These are phyloP conservation scores for Galagoides demidoff DNA, from an alignment of 2,797 vertebrate species.

Conservation along the genomic window DNA sequence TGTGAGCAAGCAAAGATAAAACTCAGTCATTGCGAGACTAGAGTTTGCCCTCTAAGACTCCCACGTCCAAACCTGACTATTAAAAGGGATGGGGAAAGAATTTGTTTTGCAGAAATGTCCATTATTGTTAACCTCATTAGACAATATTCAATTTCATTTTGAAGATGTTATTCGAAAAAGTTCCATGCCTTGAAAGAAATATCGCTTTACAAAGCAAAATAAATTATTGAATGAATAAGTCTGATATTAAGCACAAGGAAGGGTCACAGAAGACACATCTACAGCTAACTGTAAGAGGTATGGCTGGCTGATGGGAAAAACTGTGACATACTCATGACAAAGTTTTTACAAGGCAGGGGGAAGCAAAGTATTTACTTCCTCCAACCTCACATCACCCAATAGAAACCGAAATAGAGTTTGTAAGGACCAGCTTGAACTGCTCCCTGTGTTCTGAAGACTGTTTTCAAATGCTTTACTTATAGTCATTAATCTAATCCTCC, in stretches of 20 bases:
- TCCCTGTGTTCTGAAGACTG: background rate
- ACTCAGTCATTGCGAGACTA: background rate
- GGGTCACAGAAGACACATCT: background rate
- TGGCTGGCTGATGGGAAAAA: background rate
- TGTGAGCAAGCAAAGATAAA: background rate
- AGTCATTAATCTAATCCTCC: constrained; percentile 1
- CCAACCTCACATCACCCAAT: background rate
- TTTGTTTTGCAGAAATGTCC: constrained; percentile 17
- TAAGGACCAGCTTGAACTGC: background rate
- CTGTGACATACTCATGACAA: background rate
- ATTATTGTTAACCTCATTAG: background rate
- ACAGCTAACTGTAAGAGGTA: background rate
- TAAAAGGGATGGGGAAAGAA: background rate
- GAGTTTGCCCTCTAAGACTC: background rate
- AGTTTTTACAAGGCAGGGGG: background rate
- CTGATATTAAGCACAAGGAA: background rate
- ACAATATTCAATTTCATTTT: constrained; percentile 19
- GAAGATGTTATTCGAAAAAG: background rate
- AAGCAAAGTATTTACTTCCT: background rate
- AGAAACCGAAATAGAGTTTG: background rate
- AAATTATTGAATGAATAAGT: background rate
- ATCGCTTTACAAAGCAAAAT: constrained; percentile 2
- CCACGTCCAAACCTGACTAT: background rate
- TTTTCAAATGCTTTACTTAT: constrained; percentile 18
- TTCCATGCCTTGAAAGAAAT: background rate